phyloP scores from a whole-genome alignment of 1,140 invertebrate genomes.

The Orchesella cincta region DNA sequence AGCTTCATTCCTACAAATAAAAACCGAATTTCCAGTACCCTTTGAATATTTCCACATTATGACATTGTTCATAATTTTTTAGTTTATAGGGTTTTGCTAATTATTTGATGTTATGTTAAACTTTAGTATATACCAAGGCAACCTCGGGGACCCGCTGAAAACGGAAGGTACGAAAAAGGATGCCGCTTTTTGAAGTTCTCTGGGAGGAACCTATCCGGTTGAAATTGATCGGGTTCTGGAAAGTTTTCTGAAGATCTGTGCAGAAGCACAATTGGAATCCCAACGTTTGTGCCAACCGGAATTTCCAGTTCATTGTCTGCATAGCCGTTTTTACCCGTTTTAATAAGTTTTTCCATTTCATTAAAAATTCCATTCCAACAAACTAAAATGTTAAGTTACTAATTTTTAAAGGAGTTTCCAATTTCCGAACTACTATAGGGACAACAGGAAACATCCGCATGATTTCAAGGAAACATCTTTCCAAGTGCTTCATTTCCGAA shows the following conservation, averaged over 20 bases:
- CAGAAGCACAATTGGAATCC: neutral
- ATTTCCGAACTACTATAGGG: no score
- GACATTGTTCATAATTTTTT: neutral
- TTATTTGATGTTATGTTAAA: no score
- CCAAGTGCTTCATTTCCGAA: neutral
- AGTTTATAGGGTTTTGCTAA: neutral
- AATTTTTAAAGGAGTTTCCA: no score
- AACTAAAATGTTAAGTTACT: no score
- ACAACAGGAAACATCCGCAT: neutral
- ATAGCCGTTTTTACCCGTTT: neutral
- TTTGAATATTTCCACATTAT: neutral
- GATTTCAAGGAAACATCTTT: neutral
- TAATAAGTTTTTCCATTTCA: no score
- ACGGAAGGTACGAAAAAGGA: neutral
- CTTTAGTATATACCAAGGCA: conserved; percentile 37
- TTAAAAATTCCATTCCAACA: no score
- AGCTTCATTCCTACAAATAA: neutral
- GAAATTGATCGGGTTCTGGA: neutral
- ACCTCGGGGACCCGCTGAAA: neutral
- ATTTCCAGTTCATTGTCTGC: neutral
- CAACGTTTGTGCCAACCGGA: neutral
- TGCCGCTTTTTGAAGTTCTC: neutral
- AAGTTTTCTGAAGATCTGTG: neutral
- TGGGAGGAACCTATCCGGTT: neutral
- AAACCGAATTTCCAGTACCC: neutral